Evolutionary conservation across 1,140 invertebrate genomes (phyloP).

Genomic region (Drosophila grimshawi): DNA sequence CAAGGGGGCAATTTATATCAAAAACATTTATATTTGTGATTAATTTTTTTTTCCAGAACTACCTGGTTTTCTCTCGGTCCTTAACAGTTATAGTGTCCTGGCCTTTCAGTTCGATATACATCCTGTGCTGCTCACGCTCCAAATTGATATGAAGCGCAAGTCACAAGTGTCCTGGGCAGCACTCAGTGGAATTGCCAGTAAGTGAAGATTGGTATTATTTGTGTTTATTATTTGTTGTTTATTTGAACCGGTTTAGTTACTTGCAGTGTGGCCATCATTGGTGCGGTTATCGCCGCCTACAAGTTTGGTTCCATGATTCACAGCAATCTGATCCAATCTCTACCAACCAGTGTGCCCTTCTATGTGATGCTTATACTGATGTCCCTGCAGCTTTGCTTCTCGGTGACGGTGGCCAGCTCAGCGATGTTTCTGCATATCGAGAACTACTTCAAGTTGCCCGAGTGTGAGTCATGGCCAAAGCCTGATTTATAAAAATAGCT

Average conservation of each 20-base stretch:
- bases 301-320: conserved; percentile 87
- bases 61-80: conserved; percentile 85
- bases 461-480: conserved; percentile 84
- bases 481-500: background rate
- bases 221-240: too few relatives aligned
- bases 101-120: conserved; percentile 92
- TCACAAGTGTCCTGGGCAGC: conserved; percentile 88
- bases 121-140: conserved; percentile 91
- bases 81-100: conserved; percentile 86
- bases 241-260: conserved; percentile 84
- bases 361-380: conserved; percentile 88
- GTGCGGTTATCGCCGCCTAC: conserved; percentile 86
- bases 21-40: too few relatives aligned
- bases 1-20: too few relatives aligned
- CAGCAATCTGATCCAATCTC: conserved; percentile 85
- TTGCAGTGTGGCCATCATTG: conserved; percentile 87
- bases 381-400: conserved; percentile 90
- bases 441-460: conserved; percentile 86
- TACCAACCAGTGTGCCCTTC: conserved; percentile 87
- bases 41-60: conserved; percentile 44
- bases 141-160: conserved; percentile 91
- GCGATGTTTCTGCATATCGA: conserved; percentile 91
- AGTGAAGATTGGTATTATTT: conserved; percentile 27
- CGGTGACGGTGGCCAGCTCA: conserved; percentile 90
- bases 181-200: conserved; percentile 88